These are phyloP conservation scores for Rhamphomyia laevipes DNA, from an alignment of 2,888 invertebrate genomes.

Conservation along the genomic window DNA sequence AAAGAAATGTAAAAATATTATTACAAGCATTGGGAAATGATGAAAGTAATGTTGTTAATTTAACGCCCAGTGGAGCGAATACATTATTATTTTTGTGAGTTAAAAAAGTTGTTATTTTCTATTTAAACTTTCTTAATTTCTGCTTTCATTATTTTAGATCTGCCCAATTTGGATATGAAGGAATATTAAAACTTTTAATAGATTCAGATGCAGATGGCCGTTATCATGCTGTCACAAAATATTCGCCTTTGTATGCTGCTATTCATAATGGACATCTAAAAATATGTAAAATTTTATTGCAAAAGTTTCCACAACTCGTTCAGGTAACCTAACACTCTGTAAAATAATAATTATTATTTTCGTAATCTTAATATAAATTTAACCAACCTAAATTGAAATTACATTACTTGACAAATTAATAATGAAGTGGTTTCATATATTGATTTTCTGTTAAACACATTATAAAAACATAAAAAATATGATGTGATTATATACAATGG, in stretches of 20 bases:
- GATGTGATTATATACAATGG: no score
- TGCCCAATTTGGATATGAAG: slow-evolving; percentile 70
- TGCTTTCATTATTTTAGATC: slow-evolving; percentile 44
- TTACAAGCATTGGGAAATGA: slow-evolving; percentile 53
- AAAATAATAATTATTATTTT: not conserved
- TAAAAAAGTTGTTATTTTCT: not conserved
- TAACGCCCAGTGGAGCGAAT: slow-evolving; percentile 79
- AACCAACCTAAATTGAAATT: no score
- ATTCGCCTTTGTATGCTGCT: slow-evolving; percentile 85
- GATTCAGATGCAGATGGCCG: slow-evolving; percentile 79
- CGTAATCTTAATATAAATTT: not conserved
- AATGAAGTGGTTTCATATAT: not conserved
- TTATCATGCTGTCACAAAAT: slow-evolving; percentile 79
- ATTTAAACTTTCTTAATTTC: no score
- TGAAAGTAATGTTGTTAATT: slow-evolving; percentile 66
- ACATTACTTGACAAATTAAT: not conserved
- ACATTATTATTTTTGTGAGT: slow-evolving; percentile 76
- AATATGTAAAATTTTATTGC: slow-evolving; percentile 61
- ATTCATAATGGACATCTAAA: slow-evolving; percentile 74
- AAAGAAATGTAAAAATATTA: slow-evolving; percentile 49
- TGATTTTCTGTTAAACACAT: no score
- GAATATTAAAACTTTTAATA: slow-evolving; percentile 64
- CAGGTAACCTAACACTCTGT: slow-evolving; percentile 42
- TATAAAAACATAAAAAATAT: slow-evolving; percentile 1
- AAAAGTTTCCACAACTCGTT: slow-evolving; percentile 74